Evolutionary conservation across 2,797 vertebrate genomes (phyloP).

Genomic region (Lagorchestes hirsutus): DNA sequence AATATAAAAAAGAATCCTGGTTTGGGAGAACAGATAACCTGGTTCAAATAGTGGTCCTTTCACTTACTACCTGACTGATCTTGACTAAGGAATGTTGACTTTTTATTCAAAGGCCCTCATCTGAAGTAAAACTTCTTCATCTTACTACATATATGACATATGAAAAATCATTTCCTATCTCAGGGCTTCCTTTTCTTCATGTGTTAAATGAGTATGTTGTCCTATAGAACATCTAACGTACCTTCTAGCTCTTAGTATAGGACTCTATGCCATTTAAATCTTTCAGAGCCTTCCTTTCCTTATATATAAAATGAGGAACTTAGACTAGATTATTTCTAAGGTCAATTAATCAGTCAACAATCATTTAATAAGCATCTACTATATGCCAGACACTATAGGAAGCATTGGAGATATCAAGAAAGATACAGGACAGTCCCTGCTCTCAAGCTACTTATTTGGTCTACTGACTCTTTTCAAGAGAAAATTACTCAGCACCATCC

Average conservation of each 20-base stretch:
- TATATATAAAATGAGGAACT: background rate
- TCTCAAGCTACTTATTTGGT: background rate
- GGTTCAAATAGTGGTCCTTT: background rate
- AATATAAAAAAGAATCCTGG: background rate
- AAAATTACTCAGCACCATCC: too few relatives aligned
- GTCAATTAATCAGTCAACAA: background rate
- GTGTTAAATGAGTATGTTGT: background rate
- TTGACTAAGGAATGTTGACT: background rate
- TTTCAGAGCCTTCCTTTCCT: background rate
- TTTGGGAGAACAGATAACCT: background rate
- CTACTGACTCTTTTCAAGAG: too few relatives aligned
- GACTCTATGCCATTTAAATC: background rate
- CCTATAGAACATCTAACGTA: background rate
- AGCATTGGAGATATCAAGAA: too few relatives aligned
- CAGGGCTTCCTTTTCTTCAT: background rate
- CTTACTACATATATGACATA: background rate
- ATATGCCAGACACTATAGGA: background rate
- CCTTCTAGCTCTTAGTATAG: background rate
- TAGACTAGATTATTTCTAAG: background rate
- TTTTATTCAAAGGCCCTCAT: background rate
- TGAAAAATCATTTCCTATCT: background rate
- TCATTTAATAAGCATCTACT: background rate
- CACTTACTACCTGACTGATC: background rate
- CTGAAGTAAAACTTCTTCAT: background rate
- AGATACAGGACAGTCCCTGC: background rate